A percentile compares a stretch with the other conserved stretches of the same genome.
phyloP scores from a whole-genome alignment of 2,888 invertebrate species.

The Scaptodrosophila latifasciaeformis region DNA sequence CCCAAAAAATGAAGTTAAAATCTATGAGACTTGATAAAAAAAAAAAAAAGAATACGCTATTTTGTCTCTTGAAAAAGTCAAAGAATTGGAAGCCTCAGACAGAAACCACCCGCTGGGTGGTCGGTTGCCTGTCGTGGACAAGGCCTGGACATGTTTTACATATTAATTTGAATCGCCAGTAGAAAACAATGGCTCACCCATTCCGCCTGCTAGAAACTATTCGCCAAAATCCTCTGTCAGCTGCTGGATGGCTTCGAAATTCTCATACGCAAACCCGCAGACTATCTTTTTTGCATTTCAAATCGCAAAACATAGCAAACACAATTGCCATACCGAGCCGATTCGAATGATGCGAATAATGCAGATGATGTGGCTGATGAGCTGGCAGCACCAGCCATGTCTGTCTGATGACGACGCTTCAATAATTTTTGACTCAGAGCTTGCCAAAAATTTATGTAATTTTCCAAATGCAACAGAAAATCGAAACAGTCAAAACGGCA shows the following conservation, averaged over 20 bases:
- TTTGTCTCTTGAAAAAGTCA: conserved; percentile 18
- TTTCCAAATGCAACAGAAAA: conserved; percentile 37
- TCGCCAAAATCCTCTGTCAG: too few relatives aligned
- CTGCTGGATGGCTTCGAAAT: too few relatives aligned
- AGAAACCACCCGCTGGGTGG: too few relatives aligned
- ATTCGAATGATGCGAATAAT: too few relatives aligned
- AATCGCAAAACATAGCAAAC: conserved; percentile 62
- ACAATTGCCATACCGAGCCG: too few relatives aligned
- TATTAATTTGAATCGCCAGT: conserved; percentile 24
- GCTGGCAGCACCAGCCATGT: conserved; percentile 17
- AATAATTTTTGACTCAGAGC: conserved; percentile 6
- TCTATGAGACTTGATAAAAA: too few relatives aligned
- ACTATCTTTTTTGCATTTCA: conserved; percentile 55
- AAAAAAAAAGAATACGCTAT: too few relatives aligned
- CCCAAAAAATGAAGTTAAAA: too few relatives aligned
- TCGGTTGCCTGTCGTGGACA: not conserved
- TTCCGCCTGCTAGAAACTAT: too few relatives aligned
- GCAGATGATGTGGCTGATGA: conserved; percentile 54
- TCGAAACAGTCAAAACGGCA: not conserved
- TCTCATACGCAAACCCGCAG: conserved; percentile 37
- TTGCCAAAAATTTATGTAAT: conserved; percentile 31
- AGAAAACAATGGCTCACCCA: not conserved
- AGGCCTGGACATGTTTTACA: conserved; percentile 34
- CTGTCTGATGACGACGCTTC: not conserved
- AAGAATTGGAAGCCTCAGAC: conserved; percentile 12